Percentiles rank a stretch among this genome's conserved stretches.
phyloP scores from a whole-genome alignment of 2,113 vertebrate species.

The Tyto alba region DNA sequence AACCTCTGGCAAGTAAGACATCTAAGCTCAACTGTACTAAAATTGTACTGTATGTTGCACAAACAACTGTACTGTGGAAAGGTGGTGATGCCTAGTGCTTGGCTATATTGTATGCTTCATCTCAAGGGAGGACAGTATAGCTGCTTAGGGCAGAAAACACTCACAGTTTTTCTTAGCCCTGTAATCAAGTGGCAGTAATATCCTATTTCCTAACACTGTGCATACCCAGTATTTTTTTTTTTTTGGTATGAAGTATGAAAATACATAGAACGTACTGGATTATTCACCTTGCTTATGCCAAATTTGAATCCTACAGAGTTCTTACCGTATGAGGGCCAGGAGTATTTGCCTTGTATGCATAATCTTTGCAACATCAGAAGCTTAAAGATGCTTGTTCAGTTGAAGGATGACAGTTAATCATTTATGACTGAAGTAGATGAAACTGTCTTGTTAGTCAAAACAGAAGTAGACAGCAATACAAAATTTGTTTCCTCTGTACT shows the following conservation, averaged over 20 bases:
- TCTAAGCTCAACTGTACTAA: neutral
- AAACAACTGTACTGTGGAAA: neutral
- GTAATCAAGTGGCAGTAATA: neutral
- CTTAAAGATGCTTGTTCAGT: neutral
- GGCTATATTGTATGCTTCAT: neutral
- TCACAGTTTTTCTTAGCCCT: neutral
- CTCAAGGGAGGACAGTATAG: neutral
- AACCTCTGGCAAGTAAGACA: neutral
- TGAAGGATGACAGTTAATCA: neutral
- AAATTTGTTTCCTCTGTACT: neutral
- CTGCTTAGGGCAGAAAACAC: neutral
- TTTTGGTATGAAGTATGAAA: neutral
- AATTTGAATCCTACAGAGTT: neutral
- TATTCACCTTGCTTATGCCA: neutral
- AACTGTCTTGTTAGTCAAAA: neutral
- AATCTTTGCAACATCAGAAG: neutral
- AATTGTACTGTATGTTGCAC: neutral
- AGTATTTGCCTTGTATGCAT: neutral
- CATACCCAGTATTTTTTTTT: neutral
- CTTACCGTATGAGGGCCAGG: neutral
- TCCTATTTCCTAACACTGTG: conserved; percentile 6
- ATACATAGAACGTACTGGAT: neutral
- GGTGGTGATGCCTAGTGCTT: neutral
- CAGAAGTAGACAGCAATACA: neutral
- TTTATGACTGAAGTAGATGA: neutral